phyloP scores from a whole-genome alignment of 2,888 invertebrate genomes.

The Metopia argyrocephala region DNA sequence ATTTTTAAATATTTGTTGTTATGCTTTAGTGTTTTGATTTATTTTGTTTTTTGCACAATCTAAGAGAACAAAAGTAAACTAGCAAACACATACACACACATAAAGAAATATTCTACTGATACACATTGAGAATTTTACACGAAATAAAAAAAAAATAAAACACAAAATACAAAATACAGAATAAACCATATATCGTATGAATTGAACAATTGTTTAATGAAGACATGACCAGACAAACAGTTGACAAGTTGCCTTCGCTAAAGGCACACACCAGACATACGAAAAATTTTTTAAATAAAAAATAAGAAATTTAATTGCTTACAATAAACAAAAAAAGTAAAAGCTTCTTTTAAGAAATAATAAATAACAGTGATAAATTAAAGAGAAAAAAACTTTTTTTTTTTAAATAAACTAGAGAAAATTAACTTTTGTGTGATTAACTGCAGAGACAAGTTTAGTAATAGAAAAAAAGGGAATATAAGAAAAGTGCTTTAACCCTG shows the following conservation, averaged over 20 bases:
- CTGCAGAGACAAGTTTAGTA: not conserved
- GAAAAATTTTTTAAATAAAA: not conserved
- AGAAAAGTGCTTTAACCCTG: conserved; percentile 10
- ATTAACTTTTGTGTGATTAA: conserved; percentile 16
- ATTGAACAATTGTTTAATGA: conserved; percentile 51
- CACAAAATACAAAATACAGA: conserved; percentile 35
- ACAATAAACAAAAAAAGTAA: not conserved
- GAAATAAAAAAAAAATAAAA: conserved; percentile 5
- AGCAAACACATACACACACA: conserved; percentile 14
- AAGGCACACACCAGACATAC: conserved; percentile 68
- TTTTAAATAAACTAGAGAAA: not conserved
- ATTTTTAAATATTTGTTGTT: not conserved
- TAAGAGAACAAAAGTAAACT: conserved; percentile 18
- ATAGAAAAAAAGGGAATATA: not conserved
- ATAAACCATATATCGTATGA: conserved; percentile 28
- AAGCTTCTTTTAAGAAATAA: not conserved
- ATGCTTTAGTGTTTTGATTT: conserved; percentile 24
- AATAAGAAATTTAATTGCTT: not conserved
- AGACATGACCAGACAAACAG: conserved; percentile 67
- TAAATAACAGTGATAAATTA: not conserved
- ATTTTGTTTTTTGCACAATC: conserved; percentile 27
- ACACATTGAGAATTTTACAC: conserved; percentile 6
- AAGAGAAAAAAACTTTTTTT: not conserved
- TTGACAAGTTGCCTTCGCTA: conserved; percentile 75
- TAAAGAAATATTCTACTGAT: not conserved